Evolutionary conservation across 1,140 invertebrate genomes (phyloP).

Genomic region (Brachionus rubens): DNA sequence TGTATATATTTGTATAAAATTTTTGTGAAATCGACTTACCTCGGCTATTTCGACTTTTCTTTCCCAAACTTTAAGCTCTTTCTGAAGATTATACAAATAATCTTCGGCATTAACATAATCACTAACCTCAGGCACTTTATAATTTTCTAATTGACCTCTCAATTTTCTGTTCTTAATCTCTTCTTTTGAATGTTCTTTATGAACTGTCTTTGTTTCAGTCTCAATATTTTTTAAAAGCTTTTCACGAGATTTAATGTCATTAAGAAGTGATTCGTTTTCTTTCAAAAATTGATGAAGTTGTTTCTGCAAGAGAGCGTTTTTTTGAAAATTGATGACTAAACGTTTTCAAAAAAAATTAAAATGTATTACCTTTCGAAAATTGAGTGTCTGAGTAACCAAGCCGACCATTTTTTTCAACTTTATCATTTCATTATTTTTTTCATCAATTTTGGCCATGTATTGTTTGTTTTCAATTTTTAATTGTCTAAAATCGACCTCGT

Average conservation of each 20-base stretch:
- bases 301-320: conserved; percentile 24
- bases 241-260: conserved; percentile 21
- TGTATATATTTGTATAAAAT: background rate
- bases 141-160: conserved; percentile 56
- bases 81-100: conserved; percentile 57
- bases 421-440: conserved; percentile 59
- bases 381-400: conserved; percentile 57
- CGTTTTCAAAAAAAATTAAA: background rate
- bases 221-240: conserved; percentile 28
- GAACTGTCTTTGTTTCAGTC: conserved; percentile 19
- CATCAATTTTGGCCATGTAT: conserved; percentile 61
- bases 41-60: conserved; percentile 61
- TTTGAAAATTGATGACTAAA: background rate
- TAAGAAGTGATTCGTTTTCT: conserved; percentile 37
- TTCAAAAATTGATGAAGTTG: background rate
- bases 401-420: conserved; percentile 58
- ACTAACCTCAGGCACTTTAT: conserved; percentile 59
- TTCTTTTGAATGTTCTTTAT: conserved; percentile 56
- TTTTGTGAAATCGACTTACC: conserved; percentile 49
- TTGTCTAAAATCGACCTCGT: conserved; percentile 61
- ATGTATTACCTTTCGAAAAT: conserved; percentile 48
- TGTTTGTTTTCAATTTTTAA: conserved; percentile 61
- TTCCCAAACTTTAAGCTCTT: conserved; percentile 60
- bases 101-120: conserved; percentile 59
- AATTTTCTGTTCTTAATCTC: conserved; percentile 57